These are phyloP conservation scores for Zapornia atra DNA, from an alignment of 2,113 vertebrate genomes.

Conservation along the genomic window DNA sequence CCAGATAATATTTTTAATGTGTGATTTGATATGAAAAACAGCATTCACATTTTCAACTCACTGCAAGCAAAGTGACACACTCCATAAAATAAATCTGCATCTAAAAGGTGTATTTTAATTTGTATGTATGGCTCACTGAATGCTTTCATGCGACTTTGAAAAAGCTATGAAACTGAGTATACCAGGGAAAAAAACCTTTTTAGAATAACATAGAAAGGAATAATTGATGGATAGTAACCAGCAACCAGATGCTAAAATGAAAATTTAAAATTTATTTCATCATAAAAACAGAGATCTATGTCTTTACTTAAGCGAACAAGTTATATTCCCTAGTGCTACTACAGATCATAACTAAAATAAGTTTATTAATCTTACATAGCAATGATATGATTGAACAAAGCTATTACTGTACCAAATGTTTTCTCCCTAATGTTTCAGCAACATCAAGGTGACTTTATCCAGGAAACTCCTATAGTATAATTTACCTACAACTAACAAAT, in stretches of 20 bases:
- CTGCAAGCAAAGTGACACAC: not conserved
- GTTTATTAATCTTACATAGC: not conserved
- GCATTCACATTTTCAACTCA: not conserved
- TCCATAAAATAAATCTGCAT: slow-evolving; percentile 17
- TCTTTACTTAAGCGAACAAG: not conserved
- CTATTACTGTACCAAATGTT: not conserved
- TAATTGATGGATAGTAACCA: slow-evolving; percentile 56
- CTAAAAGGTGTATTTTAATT: slow-evolving; percentile 21
- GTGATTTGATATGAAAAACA: not conserved
- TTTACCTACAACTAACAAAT: not conserved
- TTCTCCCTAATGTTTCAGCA: not conserved
- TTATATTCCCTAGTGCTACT: not conserved
- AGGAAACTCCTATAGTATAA: not conserved
- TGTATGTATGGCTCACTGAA: slow-evolving; percentile 20
- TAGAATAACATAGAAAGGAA: not conserved
- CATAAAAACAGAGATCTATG: not conserved
- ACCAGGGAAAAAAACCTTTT: slow-evolving; percentile 41
- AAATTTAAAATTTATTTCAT: slow-evolving; percentile 12
- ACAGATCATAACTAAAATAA: slow-evolving; percentile 8
- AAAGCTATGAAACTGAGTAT: slow-evolving; percentile 21
- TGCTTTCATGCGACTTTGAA: slow-evolving; percentile 7
- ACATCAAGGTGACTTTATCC: not conserved
- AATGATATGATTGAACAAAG: not conserved
- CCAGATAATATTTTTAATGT: not conserved
- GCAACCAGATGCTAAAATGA: slow-evolving; percentile 32